phyloP scores from a whole-genome alignment of 2,888 invertebrate genomes.

The Pyrgus malvae region DNA sequence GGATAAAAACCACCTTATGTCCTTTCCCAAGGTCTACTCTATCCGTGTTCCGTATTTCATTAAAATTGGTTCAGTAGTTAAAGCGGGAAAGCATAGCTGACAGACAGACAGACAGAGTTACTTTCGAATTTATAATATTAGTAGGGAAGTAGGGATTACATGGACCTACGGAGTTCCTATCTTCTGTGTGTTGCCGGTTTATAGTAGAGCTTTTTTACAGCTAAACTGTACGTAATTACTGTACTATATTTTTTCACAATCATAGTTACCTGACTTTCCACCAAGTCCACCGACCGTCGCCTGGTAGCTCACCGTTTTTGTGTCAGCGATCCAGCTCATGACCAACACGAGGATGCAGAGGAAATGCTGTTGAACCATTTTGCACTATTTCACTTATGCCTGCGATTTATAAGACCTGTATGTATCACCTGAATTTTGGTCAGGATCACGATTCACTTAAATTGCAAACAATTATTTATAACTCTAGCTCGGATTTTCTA shows the following conservation, averaged over 20 bases:
- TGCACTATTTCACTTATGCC: conserved; percentile 29
- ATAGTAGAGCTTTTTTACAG: neutral
- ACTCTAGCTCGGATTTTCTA: conserved; percentile 32
- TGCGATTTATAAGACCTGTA: conserved; percentile 24
- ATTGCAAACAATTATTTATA: no score
- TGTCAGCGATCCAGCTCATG: conserved; percentile 60
- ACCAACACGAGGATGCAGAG: conserved; percentile 53
- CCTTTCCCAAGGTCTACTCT: no score
- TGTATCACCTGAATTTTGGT: conserved; percentile 12
- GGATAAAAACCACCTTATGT: no score
- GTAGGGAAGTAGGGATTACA: no score
- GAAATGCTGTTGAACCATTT: conserved; percentile 58
- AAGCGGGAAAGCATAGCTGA: no score
- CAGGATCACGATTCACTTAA: conserved; percentile 6
- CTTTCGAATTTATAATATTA: no score
- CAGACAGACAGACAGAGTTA: no score
- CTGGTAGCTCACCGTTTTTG: conserved; percentile 61
- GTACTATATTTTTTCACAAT: neutral
- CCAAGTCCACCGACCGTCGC: conserved; percentile 49
- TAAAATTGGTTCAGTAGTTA: no score
- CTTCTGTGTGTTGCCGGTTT: neutral
- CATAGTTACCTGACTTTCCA: conserved; percentile 56
- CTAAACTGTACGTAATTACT: neutral
- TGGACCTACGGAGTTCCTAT: no score
- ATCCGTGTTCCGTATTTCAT: no score